Evolutionary conservation across 2,113 vertebrate species (phyloP), one percentile per base, ranked within the genome.

Genomic region (Bubo scandiacus): DNA sequence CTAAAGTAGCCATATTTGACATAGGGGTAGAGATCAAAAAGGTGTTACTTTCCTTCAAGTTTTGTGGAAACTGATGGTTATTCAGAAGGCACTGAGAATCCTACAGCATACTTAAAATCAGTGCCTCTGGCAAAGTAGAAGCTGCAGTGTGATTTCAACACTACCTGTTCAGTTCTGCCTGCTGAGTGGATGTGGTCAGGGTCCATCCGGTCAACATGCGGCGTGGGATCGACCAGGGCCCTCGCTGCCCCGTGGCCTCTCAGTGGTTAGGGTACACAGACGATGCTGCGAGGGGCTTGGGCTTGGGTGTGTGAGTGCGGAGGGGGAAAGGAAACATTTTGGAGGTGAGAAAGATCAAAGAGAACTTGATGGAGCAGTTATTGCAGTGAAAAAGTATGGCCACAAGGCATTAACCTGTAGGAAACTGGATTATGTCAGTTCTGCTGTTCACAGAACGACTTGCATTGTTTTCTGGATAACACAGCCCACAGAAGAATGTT

Each of bases 161-260:
- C 25, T 49, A 2, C 22, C 38, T 74, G 6, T 5, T 29, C 43
- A 52, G 71, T 12, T 61, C 58, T 85, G 59, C 5, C 27, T 55
- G 73, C 45, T 81, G 78, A 11, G 17, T 34, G 26, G 16, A 27
- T 47, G 54, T 45, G 68, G 12, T 55, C 45, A 36, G 45, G 20
- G 8, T 59, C 36, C 20, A 8, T 5, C 38, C 0, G 3, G 3
- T 40, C 62, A 87, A 23, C 4, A 4, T 3, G 21, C 0, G 4
- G 16, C 0, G 0, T 26, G 38, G 43, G 47, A 65, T 66, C 0
- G 0, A n/a, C 40, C 19, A 38, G 15, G 4, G 8, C 22, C 19
- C 26, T 7, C 13, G 3, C 4, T 59, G 18, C 11, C 42, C 14
- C 1, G 1, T 27, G 62, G 18, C 4, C 3, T 83, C 72, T 63